Conservation (phyloP, 2,797 vertebrate species). For the Clarias fuscus region DNA sequence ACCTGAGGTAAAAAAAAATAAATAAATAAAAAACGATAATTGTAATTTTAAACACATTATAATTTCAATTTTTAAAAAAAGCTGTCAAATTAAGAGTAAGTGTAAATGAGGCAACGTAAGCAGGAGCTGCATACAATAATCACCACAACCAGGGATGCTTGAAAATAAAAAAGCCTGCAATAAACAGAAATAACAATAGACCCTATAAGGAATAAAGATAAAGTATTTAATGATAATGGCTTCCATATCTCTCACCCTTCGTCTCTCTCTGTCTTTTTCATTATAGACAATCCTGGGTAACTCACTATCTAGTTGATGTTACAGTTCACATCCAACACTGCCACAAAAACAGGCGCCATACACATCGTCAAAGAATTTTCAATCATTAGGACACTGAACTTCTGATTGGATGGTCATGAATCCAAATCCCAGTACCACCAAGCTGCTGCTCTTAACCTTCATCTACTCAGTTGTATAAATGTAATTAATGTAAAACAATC, state of each 20-base stretch:
- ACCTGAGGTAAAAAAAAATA: constrained; percentile 78
- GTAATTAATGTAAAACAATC: neutral
- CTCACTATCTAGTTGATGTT: too few relatives aligned
- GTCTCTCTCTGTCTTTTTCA: neutral
- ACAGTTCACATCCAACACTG: neutral
- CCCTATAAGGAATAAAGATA: neutral
- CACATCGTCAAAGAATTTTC: too few relatives aligned
- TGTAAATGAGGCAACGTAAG: neutral
- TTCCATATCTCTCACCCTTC: neutral
- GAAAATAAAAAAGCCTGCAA: neutral
- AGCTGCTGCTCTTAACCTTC: neutral
- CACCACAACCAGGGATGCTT: neutral
- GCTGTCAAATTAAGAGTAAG: neutral
- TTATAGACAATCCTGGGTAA: neutral
- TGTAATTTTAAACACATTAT: neutral
- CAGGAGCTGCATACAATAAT: neutral
- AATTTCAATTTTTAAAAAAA: neutral
- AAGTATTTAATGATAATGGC: neutral
- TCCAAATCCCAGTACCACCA: neutral
- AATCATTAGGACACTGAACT: too few relatives aligned
- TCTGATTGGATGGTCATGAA: too few relatives aligned
- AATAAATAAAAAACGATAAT: too few relatives aligned
- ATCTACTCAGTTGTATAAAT: neutral
- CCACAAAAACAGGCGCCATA: neutral
- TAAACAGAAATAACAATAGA: neutral